phyloP scores from a whole-genome alignment of 2,113 vertebrate genomes.

The Lepus timidus region DNA sequence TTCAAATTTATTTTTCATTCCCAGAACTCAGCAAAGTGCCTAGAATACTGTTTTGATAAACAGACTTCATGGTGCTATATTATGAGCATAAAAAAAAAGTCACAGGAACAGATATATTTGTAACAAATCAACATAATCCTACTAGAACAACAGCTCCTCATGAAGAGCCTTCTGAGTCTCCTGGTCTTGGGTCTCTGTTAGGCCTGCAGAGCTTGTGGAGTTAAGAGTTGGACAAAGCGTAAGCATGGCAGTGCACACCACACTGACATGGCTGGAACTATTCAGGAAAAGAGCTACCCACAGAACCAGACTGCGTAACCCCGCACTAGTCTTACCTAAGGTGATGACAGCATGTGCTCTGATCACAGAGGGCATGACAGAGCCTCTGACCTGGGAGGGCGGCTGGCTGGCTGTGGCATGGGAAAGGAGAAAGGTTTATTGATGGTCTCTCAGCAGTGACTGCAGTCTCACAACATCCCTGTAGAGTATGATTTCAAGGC shows the following conservation, averaged over 20 bases:
- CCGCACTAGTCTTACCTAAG: conserved; percentile 87
- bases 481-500: neutral
- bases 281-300: neutral
- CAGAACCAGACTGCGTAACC: neutral
- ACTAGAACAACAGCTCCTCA: neutral
- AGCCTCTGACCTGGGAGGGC: conserved; percentile 90
- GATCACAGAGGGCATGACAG: conserved; percentile 90
- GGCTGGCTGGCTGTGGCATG: conserved; percentile 86
- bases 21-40: neutral
- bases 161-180: neutral
- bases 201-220: neutral
- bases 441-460: neutral
- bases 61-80: neutral
- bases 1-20: conserved; percentile 18
- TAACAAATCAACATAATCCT: neutral
- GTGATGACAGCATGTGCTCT: conserved; percentile 95
- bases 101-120: neutral
- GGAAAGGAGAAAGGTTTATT: neutral
- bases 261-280: neutral
- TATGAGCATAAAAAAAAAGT: neutral
- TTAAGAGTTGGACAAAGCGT: neutral
- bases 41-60: neutral
- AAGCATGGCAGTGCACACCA: neutral
- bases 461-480: accelerated
- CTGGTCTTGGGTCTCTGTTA: neutral